A percentile compares a stretch with the other conserved stretches of the same genome.
These are phyloP conservation scores for Lontra canadensis DNA, from an alignment of 2,113 vertebrate genomes.

Conservation along the genomic window DNA sequence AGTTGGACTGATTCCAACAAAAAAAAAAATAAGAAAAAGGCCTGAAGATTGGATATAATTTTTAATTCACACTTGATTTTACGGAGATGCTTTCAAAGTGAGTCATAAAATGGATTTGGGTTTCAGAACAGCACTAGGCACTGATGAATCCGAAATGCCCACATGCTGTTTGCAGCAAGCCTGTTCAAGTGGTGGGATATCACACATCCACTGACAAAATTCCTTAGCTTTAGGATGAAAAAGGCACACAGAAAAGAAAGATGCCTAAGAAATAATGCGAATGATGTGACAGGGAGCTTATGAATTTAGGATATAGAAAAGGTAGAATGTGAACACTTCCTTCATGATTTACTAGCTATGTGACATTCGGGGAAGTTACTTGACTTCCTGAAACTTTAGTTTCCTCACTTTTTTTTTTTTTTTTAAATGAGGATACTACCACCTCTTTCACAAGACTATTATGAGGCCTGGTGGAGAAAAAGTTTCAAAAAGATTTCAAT, in stretches of 20 bases:
- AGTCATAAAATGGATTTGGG: neutral
- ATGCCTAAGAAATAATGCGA: neutral
- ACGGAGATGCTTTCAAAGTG: neutral
- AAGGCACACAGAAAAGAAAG: neutral
- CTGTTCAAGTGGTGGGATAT: neutral
- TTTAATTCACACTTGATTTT: neutral
- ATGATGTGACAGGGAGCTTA: neutral
- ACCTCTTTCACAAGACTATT: neutral
- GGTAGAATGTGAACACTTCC: neutral
- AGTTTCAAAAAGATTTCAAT: neutral
- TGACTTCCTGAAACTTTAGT: neutral
- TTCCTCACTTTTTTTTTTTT: neutral
- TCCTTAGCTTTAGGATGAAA: neutral
- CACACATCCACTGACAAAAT: neutral
- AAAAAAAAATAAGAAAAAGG: neutral
- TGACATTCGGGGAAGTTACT: neutral
- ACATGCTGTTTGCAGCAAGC: neutral
- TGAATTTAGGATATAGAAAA: neutral
- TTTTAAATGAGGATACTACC: neutral
- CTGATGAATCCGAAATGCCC: neutral
- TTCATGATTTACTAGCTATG: neutral
- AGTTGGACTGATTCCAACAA: neutral
- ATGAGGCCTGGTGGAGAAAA: neutral
- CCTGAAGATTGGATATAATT: neutral
- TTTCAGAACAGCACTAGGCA: neutral